Conservation (phyloP, 2,113 vertebrate species). For the Burhinus bistriatus region DNA sequence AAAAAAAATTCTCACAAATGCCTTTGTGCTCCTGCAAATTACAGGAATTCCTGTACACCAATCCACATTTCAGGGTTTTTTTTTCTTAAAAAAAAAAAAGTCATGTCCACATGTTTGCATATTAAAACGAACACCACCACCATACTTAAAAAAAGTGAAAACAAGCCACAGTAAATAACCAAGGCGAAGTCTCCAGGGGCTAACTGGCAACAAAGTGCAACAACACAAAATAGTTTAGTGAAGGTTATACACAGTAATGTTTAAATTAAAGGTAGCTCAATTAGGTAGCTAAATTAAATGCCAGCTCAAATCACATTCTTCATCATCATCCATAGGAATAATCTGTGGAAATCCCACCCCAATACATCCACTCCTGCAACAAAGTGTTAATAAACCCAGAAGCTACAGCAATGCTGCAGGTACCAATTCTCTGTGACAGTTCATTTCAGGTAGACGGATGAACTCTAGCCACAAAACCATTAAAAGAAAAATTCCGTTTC, state of each 20-base stretch:
- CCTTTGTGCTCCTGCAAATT: slow-evolving; percentile 37
- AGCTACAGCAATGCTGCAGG: neutral
- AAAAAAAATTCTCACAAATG: neutral
- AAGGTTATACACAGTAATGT: neutral
- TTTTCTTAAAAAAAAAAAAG: neutral
- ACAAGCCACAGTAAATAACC: neutral
- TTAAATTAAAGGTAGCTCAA: neutral
- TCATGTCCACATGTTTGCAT: neutral
- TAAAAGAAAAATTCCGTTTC: neutral
- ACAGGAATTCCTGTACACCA: slow-evolving; percentile 39
- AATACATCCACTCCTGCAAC: neutral
- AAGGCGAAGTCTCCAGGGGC: neutral
- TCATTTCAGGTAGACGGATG: neutral
- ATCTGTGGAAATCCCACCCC: neutral
- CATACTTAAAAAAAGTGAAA: neutral
- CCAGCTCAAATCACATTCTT: neutral
- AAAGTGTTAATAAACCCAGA: neutral
- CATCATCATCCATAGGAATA: neutral
- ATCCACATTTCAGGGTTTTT: neutral
- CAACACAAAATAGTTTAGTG: neutral
- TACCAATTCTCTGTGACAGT: neutral
- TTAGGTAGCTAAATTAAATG: neutral
- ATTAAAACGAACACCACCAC: neutral
- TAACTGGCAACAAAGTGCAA: neutral
- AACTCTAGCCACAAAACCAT: neutral